phyloP scores from a whole-genome alignment of 2,797 vertebrate species.

The Malacoraja senta region DNA sequence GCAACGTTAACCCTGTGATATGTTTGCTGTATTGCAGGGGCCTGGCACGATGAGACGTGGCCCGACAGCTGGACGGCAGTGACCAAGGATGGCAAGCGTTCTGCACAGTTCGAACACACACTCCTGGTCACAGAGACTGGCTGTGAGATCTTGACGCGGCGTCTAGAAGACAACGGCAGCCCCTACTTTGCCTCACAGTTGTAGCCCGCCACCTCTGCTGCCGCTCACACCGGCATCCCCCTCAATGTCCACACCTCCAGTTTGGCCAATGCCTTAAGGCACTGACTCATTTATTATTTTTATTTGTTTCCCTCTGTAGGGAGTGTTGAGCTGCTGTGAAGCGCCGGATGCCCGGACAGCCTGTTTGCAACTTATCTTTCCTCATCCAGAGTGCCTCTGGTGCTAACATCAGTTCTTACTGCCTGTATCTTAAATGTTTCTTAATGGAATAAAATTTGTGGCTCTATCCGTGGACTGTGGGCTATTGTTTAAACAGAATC shows the following conservation, averaged over 20 bases:
- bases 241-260: slow-evolving; percentile 28
- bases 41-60: slow-evolving; percentile 98
- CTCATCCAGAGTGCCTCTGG: not conserved
- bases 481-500: slow-evolving; percentile 13
- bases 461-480: slow-evolving; percentile 30
- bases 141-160: slow-evolving; percentile 87
- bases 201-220: slow-evolving; percentile 50
- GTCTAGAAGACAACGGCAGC: slow-evolving; percentile 70
- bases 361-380: not conserved
- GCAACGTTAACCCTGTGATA: too few species aligned
- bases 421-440: slow-evolving; percentile 34
- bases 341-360: not conserved
- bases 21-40: slow-evolving; percentile 60
- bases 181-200: slow-evolving; percentile 86
- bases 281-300: slow-evolving; percentile 12
- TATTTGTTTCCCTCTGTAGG: slow-evolving; percentile 10
- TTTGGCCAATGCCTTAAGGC: not conserved
- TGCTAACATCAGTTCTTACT: not conserved
- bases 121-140: slow-evolving; percentile 91
- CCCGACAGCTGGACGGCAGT: slow-evolving; percentile 96
- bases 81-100: slow-evolving; percentile 90
- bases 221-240: not conserved
- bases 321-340: slow-evolving; percentile 10
- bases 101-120: slow-evolving; percentile 95
- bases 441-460: slow-evolving; percentile 14